These are phyloP conservation scores for Augiades crinisus DNA, from an alignment of 2,888 invertebrate genomes.

Conservation along the genomic window DNA sequence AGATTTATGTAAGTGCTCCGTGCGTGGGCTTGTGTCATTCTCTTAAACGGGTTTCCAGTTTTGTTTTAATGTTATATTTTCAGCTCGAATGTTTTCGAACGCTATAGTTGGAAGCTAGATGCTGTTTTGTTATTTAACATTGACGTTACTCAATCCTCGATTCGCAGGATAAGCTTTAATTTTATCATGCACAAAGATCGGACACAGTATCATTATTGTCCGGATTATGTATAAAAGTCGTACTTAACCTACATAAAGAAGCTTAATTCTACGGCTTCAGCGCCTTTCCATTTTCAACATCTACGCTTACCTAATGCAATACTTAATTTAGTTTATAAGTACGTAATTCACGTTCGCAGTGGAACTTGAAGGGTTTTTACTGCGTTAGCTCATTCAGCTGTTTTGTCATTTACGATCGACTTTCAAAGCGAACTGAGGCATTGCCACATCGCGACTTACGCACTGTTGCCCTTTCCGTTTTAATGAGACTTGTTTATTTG, in stretches of 20 bases:
- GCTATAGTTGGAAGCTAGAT: neutral
- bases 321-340: constrained; percentile 27
- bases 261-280: constrained; percentile 54
- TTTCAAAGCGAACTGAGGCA: constrained; percentile 16
- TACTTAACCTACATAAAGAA: constrained; percentile 56
- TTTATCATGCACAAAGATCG: constrained; percentile 12
- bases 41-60: constrained; percentile 4
- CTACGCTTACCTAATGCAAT: constrained; percentile 34
- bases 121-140: neutral
- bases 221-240: constrained; percentile 50
- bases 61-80: neutral
- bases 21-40: constrained; percentile 15
- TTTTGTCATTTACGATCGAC: constrained; percentile 25
- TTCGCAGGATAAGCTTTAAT: neutral
- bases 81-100: neutral
- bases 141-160: neutral
- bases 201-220: constrained; percentile 32
- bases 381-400: constrained; percentile 19
- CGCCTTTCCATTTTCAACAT: constrained; percentile 41
- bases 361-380: constrained; percentile 26
- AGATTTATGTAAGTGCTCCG: constrained; percentile 15
- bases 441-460: constrained; percentile 14
- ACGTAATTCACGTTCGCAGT: constrained; percentile 20
- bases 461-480: constrained; percentile 8
- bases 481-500: neutral